Evolutionary conservation across 2,113 vertebrate species (phyloP).

Genomic region (Ictidomys tridecemlineatus): DNA sequence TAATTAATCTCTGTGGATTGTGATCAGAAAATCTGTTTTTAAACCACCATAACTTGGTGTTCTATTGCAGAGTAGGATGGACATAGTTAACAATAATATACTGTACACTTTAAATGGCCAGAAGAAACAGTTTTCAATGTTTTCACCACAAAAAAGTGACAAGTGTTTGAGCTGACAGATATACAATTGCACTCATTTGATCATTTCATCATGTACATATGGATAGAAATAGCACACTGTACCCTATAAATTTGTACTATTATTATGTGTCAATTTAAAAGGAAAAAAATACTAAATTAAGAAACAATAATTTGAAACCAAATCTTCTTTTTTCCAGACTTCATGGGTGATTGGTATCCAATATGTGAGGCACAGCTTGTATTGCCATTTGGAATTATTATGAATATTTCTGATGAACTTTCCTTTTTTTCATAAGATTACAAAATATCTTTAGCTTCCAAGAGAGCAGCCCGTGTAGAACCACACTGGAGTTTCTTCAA

Average conservation of each 20-base stretch:
- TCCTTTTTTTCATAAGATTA: neutral
- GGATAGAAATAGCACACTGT: neutral
- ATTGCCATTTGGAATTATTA: neutral
- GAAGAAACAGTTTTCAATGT: neutral
- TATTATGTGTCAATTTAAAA: neutral
- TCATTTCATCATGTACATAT: no score
- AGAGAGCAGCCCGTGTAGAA: no score
- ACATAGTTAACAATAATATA: neutral
- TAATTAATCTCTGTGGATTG: neutral
- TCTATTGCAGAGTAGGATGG: neutral
- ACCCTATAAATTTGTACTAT: no score
- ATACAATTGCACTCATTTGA: neutral
- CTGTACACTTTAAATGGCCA: no score
- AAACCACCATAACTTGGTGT: neutral
- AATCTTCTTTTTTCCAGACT: accelerated
- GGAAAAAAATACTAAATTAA: neutral
- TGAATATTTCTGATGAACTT: neutral
- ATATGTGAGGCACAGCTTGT: neutral
- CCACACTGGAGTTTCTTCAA: neutral
- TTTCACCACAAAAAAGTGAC: neutral
- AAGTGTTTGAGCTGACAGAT: no score
- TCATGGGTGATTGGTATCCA: neutral
- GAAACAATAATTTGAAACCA: neutral
- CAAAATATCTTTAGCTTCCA: neutral
- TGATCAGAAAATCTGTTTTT: neutral